Evolutionary conservation across 2,888 invertebrate genomes (phyloP), one percentile per base, ranked within the genome.

Genomic region (Apodemia hepburni): DNA sequence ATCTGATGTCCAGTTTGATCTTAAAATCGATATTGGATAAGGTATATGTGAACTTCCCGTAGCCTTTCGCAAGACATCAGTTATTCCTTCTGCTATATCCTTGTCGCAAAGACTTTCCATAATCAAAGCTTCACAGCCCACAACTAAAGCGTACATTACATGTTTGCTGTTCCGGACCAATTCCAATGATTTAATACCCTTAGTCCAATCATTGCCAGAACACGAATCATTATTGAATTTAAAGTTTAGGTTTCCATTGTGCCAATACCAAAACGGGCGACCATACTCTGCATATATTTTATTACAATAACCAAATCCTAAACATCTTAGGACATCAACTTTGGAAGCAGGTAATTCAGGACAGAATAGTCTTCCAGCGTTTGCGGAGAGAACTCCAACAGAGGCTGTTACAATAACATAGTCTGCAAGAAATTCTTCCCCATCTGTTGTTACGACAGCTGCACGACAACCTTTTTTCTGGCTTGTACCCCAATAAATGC

Each of bases 341-440:
- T 97, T 97, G 5, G 92, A 92, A 1, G 92, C 78, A 0, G 97
- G 96, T 58, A 97, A 79, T 1, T 92, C 85, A 0, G 97, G 97
- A 69, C 94, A 94, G 75, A 97, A 97, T 71, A 97, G 76, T 65
- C 92, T 92, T 4, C 92, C 83, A 1, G 94, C 92, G 71, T 94
- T 93, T 49, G 92, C 86, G 73, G 94, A 94, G 33, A 97, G 80
- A 0, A 95, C 95, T 1, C 97, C 97, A 9, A 97, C 87, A 0
- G 97, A 95, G 7, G 96, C 92, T 0, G 97, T 96, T 49, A 95
- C 87, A 54, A 97, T 94, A 3, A 97, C 96, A 73, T 97, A 96
- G 82, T 97, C 96, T 0, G 96, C 33, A 96, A 0, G 92, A 33
- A 33, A 33, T 71, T 94, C 94, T 35, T 94, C 93, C 0, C 95